Percentiles rank a stretch among this genome's conserved stretches.
Evolutionary conservation across 2,888 invertebrate species (phyloP).

Genomic region (Lucinisca nassula): DNA sequence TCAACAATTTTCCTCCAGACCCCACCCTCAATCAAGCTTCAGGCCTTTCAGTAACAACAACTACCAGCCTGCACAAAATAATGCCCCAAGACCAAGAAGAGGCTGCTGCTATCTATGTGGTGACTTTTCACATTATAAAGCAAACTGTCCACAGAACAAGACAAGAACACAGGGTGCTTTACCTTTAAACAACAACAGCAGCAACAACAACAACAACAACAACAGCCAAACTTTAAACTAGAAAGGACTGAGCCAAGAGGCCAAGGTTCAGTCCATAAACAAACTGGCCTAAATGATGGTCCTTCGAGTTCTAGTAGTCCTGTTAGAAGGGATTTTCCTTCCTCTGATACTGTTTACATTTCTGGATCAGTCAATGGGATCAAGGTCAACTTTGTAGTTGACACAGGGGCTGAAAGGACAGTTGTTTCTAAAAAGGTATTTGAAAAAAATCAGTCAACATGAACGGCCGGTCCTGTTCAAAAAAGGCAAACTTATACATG

Average conservation of each 20-base stretch:
- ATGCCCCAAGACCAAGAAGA: not conserved
- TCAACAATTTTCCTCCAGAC: not conserved
- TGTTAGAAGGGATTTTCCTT: conserved; percentile 25
- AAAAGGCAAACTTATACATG: conserved; percentile 31
- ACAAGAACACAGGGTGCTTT: not conserved
- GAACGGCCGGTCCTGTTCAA: conserved; percentile 5
- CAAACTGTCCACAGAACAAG: conserved; percentile 17
- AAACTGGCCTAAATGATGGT: conserved; percentile 16
- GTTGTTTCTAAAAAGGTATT: conserved; percentile 18
- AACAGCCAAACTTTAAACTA: conserved; percentile 41
- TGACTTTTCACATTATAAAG: conserved; percentile 29
- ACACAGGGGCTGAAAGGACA: conserved; percentile 23
- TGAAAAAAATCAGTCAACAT: conserved; percentile 17
- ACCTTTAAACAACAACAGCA: not conserved
- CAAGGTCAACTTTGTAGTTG: conserved; percentile 26
- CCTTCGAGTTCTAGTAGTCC: not conserved
- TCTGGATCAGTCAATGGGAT: conserved; percentile 15
- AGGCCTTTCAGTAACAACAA: not conserved
- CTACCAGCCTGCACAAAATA: not conserved
- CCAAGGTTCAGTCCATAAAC: conserved; percentile 24
- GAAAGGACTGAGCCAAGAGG: conserved; percentile 31
- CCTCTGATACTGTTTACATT: conserved; percentile 36
- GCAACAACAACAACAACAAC: not conserved
- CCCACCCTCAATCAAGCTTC: not conserved
- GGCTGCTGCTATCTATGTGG: conserved; percentile 34